Evolutionary conservation across 2,113 vertebrate genomes (phyloP), one percentile per base, ranked within the genome.

Genomic region (Antennarius striatus): DNA sequence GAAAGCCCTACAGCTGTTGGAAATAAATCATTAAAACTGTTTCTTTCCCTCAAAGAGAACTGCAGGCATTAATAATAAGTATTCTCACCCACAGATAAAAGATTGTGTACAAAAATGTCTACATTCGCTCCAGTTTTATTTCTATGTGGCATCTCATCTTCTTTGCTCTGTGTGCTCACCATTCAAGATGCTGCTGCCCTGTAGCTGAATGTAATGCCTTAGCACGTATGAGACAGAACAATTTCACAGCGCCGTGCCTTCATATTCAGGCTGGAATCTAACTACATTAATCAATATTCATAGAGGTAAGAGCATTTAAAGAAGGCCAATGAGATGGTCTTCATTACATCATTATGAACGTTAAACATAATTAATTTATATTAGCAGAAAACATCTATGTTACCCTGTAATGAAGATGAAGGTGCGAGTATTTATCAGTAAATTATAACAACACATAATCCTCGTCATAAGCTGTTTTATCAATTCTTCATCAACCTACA

Each of bases 161-260:
- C 53, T 73, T 13, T 40, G 40, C 47, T 17, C 15, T 42, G 48
- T 80, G 60, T 90, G 95, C 95, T 96, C 88, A 96, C 94, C 95
- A 96, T 86, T 96, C 91, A 57, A 95, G 91, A 78, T 93, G 94
- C 87, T 95, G 94, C 79, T 95, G 93, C 91, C 95, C 94, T 77
- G 94, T 94, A 97, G 93, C 91, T 96, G 90, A 94, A 95, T 93
- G 92, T 94, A 96, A 96, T 95, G 94, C 95, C 95, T 98, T 95
- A 87, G 93, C 92, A 95, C 90, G 93, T 82, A 94, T 93, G 59
- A 73, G 52, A 89, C 68, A 86, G 71, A 87, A 86, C 71, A 86
- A 82, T 72, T 60, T 39, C n/a, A 43, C 48, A 42, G 56, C 48
- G 71, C 11, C 53, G n/a, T 16, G 54, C 11, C 30, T 43, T 79